Base-by-base conservation (phyloP, 2,888 invertebrate species). In the Ptychoptera contaminata region DNA sequence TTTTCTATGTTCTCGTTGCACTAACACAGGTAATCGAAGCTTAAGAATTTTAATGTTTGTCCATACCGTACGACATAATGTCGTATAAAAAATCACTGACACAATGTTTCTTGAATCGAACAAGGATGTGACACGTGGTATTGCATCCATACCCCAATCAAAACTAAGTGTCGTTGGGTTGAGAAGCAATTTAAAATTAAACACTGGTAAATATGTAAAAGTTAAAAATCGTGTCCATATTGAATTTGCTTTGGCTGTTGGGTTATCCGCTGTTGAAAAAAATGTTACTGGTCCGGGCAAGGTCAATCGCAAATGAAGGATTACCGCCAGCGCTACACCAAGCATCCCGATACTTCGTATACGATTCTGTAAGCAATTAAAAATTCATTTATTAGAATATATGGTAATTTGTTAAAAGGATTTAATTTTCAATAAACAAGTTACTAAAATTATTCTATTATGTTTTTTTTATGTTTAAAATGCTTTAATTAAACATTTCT, bases 101-200 rank as follows among this genome's bases (percentile, higher is more conserved):
- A 78, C 71, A 45, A 86, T 61, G 63, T 91, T 91, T 51, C 96
- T 74, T 6, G 73, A 69, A 63, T 97, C 96, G 55, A 76, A 69
- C 14, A 87, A 54, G 29, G 78, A 74, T 40, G 79, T 79, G 53
- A 97, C 77, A 48, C 87, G 74, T 8, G 93, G 91, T 56, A 97
- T 79, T 2, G 96, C 83, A 55, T 93, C 92, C 96, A 97, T 96
- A 23, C 94, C 93, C 97, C 96, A 97, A 67, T 97, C 96, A 68
- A 94, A 97, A 64, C 93, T 93, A 45, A 97, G 72, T 53, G 81
- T 79, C 54, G 77, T 76, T 7, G 96, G 96, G 63, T 80, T 88
- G 36, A 94, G 62, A 48, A 96, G 71, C 57, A 96, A 76, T 63
- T 79, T 77, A 57, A 91, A 80, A 67, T 96, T 94, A 60, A 90